A percentile compares a stretch with the other conserved stretches of the same genome.
Evolutionary conservation across 2,888 invertebrate species (phyloP).

Genomic region (Drosophila anceps): DNA sequence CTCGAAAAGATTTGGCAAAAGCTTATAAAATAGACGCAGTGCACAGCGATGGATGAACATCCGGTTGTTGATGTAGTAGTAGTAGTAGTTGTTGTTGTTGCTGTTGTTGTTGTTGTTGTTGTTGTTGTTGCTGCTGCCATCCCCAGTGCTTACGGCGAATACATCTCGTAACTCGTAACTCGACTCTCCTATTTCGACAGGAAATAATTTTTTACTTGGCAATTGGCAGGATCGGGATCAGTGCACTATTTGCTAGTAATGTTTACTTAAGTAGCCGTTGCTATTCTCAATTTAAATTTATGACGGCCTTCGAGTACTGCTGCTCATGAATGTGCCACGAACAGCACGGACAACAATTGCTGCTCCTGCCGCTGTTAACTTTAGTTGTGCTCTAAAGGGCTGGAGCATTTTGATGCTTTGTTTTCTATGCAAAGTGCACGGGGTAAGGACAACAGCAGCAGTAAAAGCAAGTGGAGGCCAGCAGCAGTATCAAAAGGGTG

Average conservation of each 20-base stretch:
- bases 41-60: constrained; percentile 67
- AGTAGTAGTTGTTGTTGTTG: constrained; percentile 25
- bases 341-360: constrained; percentile 24
- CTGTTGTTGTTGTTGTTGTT: constrained; percentile 28
- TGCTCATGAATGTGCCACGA: constrained; percentile 40
- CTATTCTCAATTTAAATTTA: constrained; percentile 54
- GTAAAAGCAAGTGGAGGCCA: constrained; percentile 5
- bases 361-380: constrained; percentile 22
- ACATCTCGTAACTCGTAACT: neutral
- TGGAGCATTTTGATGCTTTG: constrained; percentile 43
- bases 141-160: constrained; percentile 29
- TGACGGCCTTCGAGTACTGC: constrained; percentile 41
- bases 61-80: constrained; percentile 48
- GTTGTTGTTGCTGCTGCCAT: constrained; percentile 11
- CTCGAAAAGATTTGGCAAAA: constrained; percentile 79
- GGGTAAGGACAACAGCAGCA: constrained; percentile 22
- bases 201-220: constrained; percentile 67
- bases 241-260: constrained; percentile 35
- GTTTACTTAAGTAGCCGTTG: constrained; percentile 27
- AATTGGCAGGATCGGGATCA: constrained; percentile 20
- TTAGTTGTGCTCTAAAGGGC: constrained; percentile 21
- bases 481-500: constrained; percentile 26
- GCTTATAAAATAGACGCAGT: constrained; percentile 77
- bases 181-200: constrained; percentile 51
- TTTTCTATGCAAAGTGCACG: constrained; percentile 51